Base-by-base conservation (phyloP, 2,797 vertebrate species). In the Xenopus petersii region DNA sequence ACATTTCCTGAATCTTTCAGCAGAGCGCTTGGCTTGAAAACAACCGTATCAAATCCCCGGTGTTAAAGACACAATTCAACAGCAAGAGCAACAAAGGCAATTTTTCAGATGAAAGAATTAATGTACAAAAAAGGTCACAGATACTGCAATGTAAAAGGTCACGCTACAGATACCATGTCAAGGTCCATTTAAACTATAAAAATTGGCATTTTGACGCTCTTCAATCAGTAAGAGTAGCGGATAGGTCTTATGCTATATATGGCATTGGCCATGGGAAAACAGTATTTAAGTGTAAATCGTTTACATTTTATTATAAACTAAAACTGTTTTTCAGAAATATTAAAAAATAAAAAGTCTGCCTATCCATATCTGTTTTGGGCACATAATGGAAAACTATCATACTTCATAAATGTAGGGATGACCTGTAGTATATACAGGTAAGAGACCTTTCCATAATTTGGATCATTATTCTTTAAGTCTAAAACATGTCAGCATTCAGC, bases 91-190 rank as follows among this genome's bases (percentile, higher is more conserved):
- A 73, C 59, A 78, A 70, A 77, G 33, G 75, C 42, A 73, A 69
- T 73, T 64, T 78, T 73, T 73, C 60, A 59, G 65, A 64, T 69
- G 65, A 67, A 77, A 67, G 58, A 64, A 69, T 78, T 78, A 68
- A 36, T 63, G 60, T 68, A 69, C 63, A 64, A 73, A 51, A 42
- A 69, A 64, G 70, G 75, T 78, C 60, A 69, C 61, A 49, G 73
- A 69, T 71, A 61, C 68, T 67, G 55, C 64, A 71, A 64, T 55
- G 51, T 59, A 55, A 62, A 77, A 77, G 75, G 68, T 77, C 56
- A 60, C 60, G 46, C 49, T 33, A 26, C 11, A 49, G 59, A 72
- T 17, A 69, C 48, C 7, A 67, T 54, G 30, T 55, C 30, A 10
- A 13, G 24, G 51, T 54, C 4, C 13, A 2, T 69, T 46, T 33